Evolutionary conservation across 2,797 vertebrate genomes (phyloP).

Genomic region (Serranus cabrilla): DNA sequence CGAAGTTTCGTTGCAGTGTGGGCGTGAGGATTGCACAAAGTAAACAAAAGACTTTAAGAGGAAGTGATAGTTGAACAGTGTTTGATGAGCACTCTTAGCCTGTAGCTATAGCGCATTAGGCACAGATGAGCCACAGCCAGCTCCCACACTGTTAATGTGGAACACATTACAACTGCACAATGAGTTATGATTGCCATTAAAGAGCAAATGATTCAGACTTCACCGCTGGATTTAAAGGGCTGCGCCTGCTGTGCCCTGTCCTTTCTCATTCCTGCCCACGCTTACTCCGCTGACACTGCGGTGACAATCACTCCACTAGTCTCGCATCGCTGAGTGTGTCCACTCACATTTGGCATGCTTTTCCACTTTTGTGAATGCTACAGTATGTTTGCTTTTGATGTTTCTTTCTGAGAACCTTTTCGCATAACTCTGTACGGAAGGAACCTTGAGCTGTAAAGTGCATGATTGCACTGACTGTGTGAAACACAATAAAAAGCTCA

Average conservation of each 20-base stretch:
- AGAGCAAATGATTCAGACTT: slow-evolving; percentile 83
- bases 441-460: slow-evolving; percentile 25
- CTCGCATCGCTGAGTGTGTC: slow-evolving; percentile 27
- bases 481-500: slow-evolving; percentile 17
- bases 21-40: slow-evolving; percentile 68
- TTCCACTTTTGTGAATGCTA: slow-evolving; percentile 1
- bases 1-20: slow-evolving; percentile 63
- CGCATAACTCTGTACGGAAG: slow-evolving; percentile 12
- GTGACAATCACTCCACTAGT: slow-evolving; percentile 47
- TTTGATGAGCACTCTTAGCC: slow-evolving; percentile 81
- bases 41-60: slow-evolving; percentile 78
- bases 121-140: slow-evolving; percentile 80
- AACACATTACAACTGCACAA: slow-evolving; percentile 80
- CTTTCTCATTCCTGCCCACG: slow-evolving; percentile 65
- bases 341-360: slow-evolving; percentile 28
- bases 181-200: slow-evolving; percentile 86
- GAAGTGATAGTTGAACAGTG: slow-evolving; percentile 78
- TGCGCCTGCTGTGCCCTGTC: slow-evolving; percentile 66
- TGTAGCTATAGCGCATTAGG: slow-evolving; percentile 82
- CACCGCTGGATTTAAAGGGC: slow-evolving; percentile 81
- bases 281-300: slow-evolving; percentile 44
- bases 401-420: slow-evolving; percentile 16
- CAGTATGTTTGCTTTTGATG: slow-evolving; percentile 18
- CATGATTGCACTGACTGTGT: slow-evolving; percentile 9
- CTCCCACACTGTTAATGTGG: slow-evolving; percentile 81